Conservation (phyloP, 2,113 vertebrate genomes). For the Hippocampus guttulatus region DNA sequence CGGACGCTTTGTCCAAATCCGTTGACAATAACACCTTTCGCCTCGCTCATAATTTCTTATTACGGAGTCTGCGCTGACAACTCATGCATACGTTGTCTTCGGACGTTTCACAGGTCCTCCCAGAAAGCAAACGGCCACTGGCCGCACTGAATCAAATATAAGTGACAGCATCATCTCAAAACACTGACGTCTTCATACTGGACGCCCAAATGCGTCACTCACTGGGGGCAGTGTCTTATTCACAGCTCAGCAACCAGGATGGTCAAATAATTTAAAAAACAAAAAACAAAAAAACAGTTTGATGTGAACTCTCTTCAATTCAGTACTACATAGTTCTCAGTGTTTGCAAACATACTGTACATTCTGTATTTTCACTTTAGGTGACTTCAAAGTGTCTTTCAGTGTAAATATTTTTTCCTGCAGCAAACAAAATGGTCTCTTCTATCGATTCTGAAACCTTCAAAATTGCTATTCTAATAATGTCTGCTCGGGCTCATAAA, state of each 20-base stretch:
- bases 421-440: not conserved
- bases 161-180: not conserved
- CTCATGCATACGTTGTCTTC: conserved; percentile 24
- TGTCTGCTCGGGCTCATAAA: not conserved
- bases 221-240: too few relatives aligned
- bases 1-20: not conserved
- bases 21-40: conserved; percentile 2
- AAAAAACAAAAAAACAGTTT: too few relatives aligned
- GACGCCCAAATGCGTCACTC: too few relatives aligned
- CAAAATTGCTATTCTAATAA: not conserved
- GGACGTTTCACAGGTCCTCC: conserved; percentile 5
- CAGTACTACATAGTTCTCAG: too few relatives aligned
- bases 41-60: conserved; percentile 1
- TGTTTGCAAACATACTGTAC: too few relatives aligned
- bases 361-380: too few relatives aligned
- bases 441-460: not conserved
- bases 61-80: conserved; percentile 21
- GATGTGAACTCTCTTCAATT: too few relatives aligned
- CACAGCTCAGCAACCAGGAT: too few relatives aligned
- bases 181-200: not conserved
- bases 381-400: too few relatives aligned
- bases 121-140: conserved; percentile 2
- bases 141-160: not conserved
- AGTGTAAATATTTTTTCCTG: too few relatives aligned
- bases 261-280: too few relatives aligned